Evolutionary conservation across 2,888 invertebrate species (phyloP), one percentile per base, ranked within the genome.

Genomic region (Plagodis pulveraria): DNA sequence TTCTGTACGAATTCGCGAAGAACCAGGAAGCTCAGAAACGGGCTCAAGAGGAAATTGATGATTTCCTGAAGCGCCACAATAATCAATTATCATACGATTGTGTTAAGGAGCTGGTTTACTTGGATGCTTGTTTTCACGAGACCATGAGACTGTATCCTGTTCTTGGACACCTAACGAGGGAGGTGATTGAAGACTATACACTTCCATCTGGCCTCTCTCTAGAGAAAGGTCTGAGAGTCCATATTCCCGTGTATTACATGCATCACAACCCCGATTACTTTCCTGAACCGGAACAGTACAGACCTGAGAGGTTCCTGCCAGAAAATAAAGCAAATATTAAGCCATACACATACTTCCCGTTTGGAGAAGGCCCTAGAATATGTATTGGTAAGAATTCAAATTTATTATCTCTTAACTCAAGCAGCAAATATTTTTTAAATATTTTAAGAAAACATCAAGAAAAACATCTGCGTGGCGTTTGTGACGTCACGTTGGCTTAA

Each of bases 331-430:
- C 65, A 0, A 73, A 78, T 10, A 74, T 89, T 4, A 80, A 63
- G 22, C 85, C 83, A 0, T 87, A 79, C 50, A 84, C 83, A 0
- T 89, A 83, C 58, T 65, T 87, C 49, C 87, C 89, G 0, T 91
- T 89, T 58, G 89, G 90, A 10, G 89, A 86, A 59, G 89, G 89
- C 2, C 86, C 81, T 0, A 78, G 89, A 58, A 71, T 79, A 44
- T 90, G 90, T 60, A 78, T 90, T 10, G 90, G 90, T 89, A 72
- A 74, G 79, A 8, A 10, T 38, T 11, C 34, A 10, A 22, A 45
- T 22, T 22, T 22, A 22, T 22, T 22, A 22, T 22, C 22, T 2
- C 22, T 22, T 22, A 22, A 2, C 22, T 22, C 22, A 22, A 22
- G 22, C n/a, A n/a, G n/a, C n/a, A n/a, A n/a, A n/a, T n/a, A n/a